These are phyloP conservation scores for Scrobipalpa atriplicella DNA, from an alignment of 2,888 invertebrate species.

Conservation along the genomic window DNA sequence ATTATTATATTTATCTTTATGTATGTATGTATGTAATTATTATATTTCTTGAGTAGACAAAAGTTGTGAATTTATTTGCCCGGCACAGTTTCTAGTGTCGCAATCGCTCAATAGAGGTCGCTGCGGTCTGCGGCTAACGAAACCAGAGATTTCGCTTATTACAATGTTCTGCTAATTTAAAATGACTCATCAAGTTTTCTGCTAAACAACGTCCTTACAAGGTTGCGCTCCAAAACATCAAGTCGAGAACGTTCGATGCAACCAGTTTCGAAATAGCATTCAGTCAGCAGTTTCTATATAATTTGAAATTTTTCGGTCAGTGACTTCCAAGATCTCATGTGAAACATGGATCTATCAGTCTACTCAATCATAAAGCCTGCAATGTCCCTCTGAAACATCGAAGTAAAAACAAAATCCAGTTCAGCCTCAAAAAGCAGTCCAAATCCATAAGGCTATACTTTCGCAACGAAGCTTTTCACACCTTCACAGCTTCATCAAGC, in stretches of 20 bases:
- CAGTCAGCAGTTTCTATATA: no score
- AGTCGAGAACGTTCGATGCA: not conserved
- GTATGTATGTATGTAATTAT: no score
- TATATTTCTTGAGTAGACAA: no score
- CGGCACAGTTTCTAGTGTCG: not conserved
- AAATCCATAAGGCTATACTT: not conserved
- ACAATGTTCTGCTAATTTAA: not conserved
- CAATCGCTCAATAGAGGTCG: slow-evolving; percentile 13
- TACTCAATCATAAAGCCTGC: no score
- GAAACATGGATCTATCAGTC: no score
- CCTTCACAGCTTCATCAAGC: not conserved
- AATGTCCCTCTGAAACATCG: no score
- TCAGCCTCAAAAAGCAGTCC: no score
- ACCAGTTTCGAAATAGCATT: no score
- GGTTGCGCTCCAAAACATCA: not conserved
- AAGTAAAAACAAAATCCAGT: no score
- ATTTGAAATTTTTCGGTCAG: no score
- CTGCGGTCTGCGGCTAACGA: slow-evolving; percentile 13
- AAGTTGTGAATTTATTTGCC: not conserved
- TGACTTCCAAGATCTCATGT: no score
- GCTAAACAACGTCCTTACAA: slow-evolving; percentile 36
- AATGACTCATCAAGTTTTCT: slow-evolving; percentile 41
- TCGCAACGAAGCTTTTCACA: not conserved
- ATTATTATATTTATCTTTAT: no score
- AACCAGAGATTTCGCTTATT: not conserved